Evolutionary conservation across 37 sponge, comb jelly and placozoan species (phyloP).

Genomic region (Oopsacas minuta): DNA sequence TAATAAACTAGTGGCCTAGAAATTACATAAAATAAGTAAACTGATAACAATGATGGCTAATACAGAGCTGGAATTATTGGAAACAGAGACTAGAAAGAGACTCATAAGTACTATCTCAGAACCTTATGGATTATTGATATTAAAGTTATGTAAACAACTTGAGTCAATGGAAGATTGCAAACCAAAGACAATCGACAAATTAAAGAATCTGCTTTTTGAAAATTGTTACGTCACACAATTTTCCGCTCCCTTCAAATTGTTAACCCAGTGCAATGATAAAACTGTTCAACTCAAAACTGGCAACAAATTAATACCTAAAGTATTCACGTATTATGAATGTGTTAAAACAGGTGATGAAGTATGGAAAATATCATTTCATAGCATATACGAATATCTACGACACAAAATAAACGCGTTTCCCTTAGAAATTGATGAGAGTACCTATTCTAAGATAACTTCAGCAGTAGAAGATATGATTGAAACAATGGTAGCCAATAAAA

Average conservation of each 20-base stretch:
- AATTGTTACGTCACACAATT: neutral
- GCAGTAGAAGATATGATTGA: neutral
- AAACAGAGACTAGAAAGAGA: no score
- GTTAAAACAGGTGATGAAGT: neutral
- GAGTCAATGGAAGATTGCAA: neutral
- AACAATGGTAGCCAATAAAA: neutral
- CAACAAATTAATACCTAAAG: neutral
- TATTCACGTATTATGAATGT: neutral
- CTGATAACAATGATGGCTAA: no score
- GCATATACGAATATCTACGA: neutral
- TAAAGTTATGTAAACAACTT: neutral
- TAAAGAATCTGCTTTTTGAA: neutral
- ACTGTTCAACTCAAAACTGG: neutral
- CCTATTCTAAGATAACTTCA: neutral
- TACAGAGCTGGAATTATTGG: no score
- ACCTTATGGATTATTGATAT: neutral
- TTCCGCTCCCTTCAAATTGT: neutral
- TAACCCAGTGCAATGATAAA: neutral
- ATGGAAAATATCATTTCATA: neutral
- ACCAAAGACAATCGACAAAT: neutral
- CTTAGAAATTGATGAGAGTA: neutral
- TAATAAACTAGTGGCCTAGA: no score
- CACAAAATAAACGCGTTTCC: neutral
- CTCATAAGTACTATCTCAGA: no score
- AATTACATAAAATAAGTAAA: no score